phyloP scores from a whole-genome alignment of 35 echinoderm and acorn worm species.

The Diadema setosum region DNA sequence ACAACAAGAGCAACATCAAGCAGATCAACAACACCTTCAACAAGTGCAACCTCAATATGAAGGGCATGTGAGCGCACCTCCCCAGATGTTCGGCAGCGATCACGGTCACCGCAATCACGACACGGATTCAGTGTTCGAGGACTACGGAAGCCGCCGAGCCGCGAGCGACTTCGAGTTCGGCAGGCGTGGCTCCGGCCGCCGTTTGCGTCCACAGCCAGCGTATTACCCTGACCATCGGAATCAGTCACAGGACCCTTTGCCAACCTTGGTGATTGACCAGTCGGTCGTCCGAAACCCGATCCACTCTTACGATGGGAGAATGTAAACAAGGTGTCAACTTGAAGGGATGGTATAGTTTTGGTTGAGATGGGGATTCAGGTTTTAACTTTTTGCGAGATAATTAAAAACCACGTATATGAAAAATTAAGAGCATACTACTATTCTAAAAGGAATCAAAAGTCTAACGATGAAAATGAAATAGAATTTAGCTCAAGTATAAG shows the following conservation, averaged over 20 bases:
- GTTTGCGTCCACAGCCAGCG: not conserved
- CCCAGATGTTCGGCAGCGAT: not conserved
- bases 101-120: not conserved
- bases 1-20: not conserved
- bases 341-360: not conserved
- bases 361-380: not conserved
- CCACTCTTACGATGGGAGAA: not conserved
- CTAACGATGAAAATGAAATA: too few species aligned
- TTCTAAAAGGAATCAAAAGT: too few species aligned
- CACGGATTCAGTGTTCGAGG: not conserved
- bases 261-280: not conserved
- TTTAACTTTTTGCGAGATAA: too few species aligned
- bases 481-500: too few species aligned
- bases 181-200: not conserved
- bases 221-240: not conserved
- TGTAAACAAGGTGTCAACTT: not conserved
- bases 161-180: not conserved
- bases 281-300: not conserved
- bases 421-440: too few species aligned
- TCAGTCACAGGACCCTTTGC: not conserved
- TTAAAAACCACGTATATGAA: too few species aligned
- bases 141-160: not conserved
- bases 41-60: too few species aligned
- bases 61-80: not conserved
- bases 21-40: too few species aligned